A percentile compares a stretch with the other conserved stretches of the same genome.
Evolutionary conservation across 2,797 vertebrate genomes (phyloP).

Genomic region (Tokudaia muenninki): DNA sequence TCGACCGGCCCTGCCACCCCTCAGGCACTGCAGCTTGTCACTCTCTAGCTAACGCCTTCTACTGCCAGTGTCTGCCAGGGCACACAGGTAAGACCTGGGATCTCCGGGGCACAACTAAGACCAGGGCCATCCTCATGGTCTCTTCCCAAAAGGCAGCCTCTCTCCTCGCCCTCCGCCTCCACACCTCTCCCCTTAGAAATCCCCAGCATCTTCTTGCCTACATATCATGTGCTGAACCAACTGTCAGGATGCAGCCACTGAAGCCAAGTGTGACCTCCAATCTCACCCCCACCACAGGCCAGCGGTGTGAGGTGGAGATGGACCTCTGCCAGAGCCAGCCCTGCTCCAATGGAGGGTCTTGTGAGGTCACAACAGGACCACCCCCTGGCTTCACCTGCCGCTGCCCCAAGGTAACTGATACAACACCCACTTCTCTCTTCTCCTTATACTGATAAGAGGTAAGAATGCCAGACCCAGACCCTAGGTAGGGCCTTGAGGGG

Average conservation of each 20-base stretch:
- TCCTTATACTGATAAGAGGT: neutral
- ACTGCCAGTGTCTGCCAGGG: slow-evolving; percentile 86
- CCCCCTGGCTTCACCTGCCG: slow-evolving; percentile 83
- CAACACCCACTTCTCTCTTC: neutral
- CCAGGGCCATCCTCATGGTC: neutral
- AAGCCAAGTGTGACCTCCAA: neutral
- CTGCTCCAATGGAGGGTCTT: slow-evolving; percentile 84
- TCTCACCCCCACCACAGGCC: slow-evolving; percentile 71
- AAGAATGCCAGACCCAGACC: neutral
- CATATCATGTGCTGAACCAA: neutral
- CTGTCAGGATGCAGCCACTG: neutral
- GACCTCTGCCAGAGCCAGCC: slow-evolving; percentile 85
- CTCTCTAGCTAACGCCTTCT: slow-evolving; percentile 82
- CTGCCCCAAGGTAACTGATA: slow-evolving; percentile 81
- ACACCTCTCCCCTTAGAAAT: neutral
- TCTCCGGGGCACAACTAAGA: neutral
- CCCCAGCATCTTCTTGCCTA: neutral
- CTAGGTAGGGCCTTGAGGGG: neutral
- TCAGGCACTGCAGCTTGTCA: slow-evolving; percentile 83
- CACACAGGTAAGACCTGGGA: slow-evolving; percentile 81
- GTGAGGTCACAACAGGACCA: slow-evolving; percentile 63
- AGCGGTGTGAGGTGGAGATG: slow-evolving; percentile 80
- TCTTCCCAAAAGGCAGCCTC: neutral
- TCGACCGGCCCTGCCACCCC: slow-evolving; percentile 84
- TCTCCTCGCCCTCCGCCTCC: neutral